phyloP scores from a whole-genome alignment of 2,888 invertebrate genomes.

The Boloria selene region DNA sequence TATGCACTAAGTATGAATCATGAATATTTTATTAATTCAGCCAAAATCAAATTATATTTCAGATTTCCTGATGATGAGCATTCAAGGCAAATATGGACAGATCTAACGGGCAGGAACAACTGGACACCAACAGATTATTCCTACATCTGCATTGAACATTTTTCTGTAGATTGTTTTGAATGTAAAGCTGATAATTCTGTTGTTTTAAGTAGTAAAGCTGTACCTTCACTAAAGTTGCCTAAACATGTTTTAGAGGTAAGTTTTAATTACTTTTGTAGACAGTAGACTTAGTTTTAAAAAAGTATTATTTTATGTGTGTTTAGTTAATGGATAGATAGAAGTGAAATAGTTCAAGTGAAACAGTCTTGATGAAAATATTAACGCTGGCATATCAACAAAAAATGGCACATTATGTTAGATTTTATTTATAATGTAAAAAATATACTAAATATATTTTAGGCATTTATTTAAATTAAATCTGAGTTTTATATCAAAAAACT shows the following conservation, averaged over 20 bases:
- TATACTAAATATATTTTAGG: too few relatives aligned
- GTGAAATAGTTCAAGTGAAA: too few relatives aligned
- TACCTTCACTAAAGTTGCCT: slow-evolving; percentile 72
- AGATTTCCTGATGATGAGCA: slow-evolving; percentile 73
- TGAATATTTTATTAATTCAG: background rate
- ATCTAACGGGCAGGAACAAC: slow-evolving; percentile 72
- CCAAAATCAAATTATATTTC: slow-evolving; percentile 21
- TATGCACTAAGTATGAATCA: background rate
- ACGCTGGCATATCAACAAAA: too few relatives aligned
- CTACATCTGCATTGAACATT: slow-evolving; percentile 75
- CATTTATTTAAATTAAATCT: too few relatives aligned
- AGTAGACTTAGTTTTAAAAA: too few relatives aligned
- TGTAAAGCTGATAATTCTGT: slow-evolving; percentile 62
- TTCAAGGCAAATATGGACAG: slow-evolving; percentile 72
- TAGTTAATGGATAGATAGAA: too few relatives aligned
- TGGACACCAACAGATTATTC: slow-evolving; percentile 78
- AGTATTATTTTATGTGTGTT: too few relatives aligned
- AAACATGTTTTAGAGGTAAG: slow-evolving; percentile 73
- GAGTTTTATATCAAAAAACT: too few relatives aligned
- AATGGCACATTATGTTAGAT: too few relatives aligned
- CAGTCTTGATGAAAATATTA: too few relatives aligned
- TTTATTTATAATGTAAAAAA: too few relatives aligned
- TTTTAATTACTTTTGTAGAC: background rate
- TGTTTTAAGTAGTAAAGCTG: slow-evolving; percentile 67
- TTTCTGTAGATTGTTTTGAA: slow-evolving; percentile 73